Evolutionary conservation across 2,797 vertebrate genomes (phyloP).

Genomic region (Acipenser transmontanus): DNA sequence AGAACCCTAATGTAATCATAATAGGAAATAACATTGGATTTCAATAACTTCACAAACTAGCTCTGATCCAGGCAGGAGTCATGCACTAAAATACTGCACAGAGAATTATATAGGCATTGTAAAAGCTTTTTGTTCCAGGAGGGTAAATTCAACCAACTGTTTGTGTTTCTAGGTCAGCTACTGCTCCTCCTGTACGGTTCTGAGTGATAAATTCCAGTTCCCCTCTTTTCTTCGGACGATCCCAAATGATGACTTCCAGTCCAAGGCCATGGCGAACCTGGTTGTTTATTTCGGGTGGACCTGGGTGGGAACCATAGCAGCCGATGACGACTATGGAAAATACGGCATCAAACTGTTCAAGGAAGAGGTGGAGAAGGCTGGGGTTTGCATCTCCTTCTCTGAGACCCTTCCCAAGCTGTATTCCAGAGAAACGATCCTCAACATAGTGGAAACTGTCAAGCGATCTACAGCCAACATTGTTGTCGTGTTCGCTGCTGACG

Average conservation of each 20-base stretch:
- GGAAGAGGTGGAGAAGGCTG: conserved; percentile 64
- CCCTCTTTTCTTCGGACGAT: conserved; percentile 72
- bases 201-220: conserved; percentile 79
- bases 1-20: no score
- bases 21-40: no score
- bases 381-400: conserved; percentile 74
- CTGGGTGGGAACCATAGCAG: conserved; percentile 74
- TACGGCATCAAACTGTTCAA: conserved; percentile 76
- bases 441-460: conserved; percentile 53
- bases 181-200: conserved; percentile 63
- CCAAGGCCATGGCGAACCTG: conserved; percentile 63
- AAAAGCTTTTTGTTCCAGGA: no score
- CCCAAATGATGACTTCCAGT: conserved; percentile 66
- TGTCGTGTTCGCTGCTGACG: conserved; percentile 77
- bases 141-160: no score
- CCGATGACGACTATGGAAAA: conserved; percentile 78
- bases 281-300: conserved; percentile 77
- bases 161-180: conserved; percentile 64
- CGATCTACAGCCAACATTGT: conserved; percentile 69
- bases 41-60: no score
- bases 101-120: no score
- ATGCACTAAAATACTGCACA: no score
- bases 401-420: conserved; percentile 72
- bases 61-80: no score
- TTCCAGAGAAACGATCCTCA: conserved; percentile 55